Base-by-base conservation (phyloP, 2,113 vertebrate genomes). In the Mesocricetus auratus region DNA sequence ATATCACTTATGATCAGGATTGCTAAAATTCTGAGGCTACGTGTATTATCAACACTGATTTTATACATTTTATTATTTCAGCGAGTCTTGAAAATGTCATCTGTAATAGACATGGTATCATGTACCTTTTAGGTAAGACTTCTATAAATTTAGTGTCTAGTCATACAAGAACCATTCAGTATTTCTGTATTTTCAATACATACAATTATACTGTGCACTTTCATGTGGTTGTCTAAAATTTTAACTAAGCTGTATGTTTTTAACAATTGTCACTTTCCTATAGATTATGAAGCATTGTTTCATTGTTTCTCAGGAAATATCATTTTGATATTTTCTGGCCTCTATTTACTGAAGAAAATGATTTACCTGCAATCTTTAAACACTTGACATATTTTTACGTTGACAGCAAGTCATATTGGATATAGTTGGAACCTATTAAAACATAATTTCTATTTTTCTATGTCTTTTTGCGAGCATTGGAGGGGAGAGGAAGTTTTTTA, bases 321-420 rank as follows among this genome's bases (percentile, higher is more conserved):
- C 58, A 85, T 95, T 97, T 94, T 95, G 74, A 96, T n/a, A n/a
- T n/a, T n/a, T 81, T 86, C 58, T 64, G 91, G 62, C 5, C 17
- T 93, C 36, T 96, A 85, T 96, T 87, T 97, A 95, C 95, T 95
- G 68, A 96, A 93, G 74, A 90, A 97, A 95, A 91, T 68, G 82
- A 91, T 95, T 95, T 91, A 45, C 91, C 78, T 90, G 53, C 36
- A 96, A 87, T 97, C 36, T 92, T 97, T 97, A 95, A 97, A 96
- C 31, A 83, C 56, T 88, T n/a, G 75, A 87, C 75, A 75, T 74
- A 69, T 77, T 93, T 94, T 71, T 96, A 29, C 94, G 68, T 90
- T 94, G 93, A 95, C 87, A 97, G 83, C 93, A 93, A 93, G 93
- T 96, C 74, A 45, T 89, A 95, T 92, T 79, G 92, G 16, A 79